Evolutionary conservation across 1,140 invertebrate species (phyloP).

Genomic region (Danaus melanippus): DNA sequence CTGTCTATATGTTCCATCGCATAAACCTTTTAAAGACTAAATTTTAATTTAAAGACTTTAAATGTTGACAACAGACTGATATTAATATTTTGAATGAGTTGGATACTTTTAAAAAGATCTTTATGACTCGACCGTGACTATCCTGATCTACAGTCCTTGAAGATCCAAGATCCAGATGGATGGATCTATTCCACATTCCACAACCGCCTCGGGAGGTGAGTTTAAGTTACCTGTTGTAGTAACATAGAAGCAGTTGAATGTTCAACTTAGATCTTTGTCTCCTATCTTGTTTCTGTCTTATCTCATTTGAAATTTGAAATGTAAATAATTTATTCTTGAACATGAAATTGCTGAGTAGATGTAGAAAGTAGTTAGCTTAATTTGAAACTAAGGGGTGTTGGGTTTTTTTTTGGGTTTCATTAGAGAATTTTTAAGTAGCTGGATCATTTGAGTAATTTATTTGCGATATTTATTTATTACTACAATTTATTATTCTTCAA

Average conservation of each 20-base stretch:
- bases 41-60: neutral
- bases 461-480: too few relatives aligned
- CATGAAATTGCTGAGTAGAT: constrained; percentile 7
- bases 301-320: constrained; percentile 7
- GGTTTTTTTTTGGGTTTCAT: too few relatives aligned
- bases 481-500: too few relatives aligned
- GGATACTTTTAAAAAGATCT: constrained; percentile 1
- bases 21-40: neutral
- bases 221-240: constrained; percentile 25
- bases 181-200: constrained; percentile 45
- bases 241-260: constrained; percentile 9
- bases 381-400: neutral
- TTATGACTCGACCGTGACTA: constrained; percentile 11
- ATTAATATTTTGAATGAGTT: constrained; percentile 24
- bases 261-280: constrained; percentile 12
- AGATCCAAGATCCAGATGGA: constrained; percentile 27
- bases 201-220: constrained; percentile 48
- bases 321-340: constrained; percentile 13
- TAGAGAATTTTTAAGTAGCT: too few relatives aligned
- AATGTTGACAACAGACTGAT: constrained; percentile 17
- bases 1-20: neutral
- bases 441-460: too few relatives aligned
- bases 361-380: constrained; percentile 11
- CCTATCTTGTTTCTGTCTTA: too few relatives aligned
- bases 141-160: constrained; percentile 13